Conservation (phyloP, 37 sponge, comb jelly and placozoan species). For the Diacarnus erythraeanus region DNA sequence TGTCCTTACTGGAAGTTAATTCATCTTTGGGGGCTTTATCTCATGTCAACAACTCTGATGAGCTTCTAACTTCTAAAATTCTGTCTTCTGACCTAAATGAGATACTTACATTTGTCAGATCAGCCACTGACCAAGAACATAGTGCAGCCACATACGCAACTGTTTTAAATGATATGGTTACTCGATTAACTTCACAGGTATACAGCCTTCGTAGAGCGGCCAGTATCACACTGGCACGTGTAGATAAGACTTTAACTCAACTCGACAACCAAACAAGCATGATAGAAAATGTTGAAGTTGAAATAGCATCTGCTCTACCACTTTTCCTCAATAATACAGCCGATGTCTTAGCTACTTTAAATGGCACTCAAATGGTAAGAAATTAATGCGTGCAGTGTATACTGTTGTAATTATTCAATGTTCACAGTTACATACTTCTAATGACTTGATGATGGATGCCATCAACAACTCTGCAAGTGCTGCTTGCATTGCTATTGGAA, state of each 20-base stretch:
- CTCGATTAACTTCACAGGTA: neutral
- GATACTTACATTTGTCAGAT: neutral
- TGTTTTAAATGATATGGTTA: neutral
- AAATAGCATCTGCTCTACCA: neutral
- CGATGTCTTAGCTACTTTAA: neutral
- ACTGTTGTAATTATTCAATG: neutral
- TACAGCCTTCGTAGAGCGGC: neutral
- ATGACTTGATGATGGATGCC: neutral
- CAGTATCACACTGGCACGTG: neutral
- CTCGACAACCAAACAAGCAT: neutral
- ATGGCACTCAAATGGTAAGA: neutral
- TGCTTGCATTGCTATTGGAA: neutral
- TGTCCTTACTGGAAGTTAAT: neutral
- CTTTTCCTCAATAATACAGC: neutral
- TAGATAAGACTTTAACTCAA: neutral
- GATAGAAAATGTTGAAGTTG: neutral
- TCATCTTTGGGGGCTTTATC: neutral
- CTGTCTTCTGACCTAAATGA: neutral
- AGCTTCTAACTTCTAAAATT: neutral
- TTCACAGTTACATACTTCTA: neutral
- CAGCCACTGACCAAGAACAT: neutral
- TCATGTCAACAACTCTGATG: neutral
- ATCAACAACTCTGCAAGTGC: neutral
- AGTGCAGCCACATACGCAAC: neutral
- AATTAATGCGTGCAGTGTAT: neutral